Percentiles rank a stretch among this genome's conserved stretches.
Conservation (phyloP, 2,113 vertebrate species). For the Suricata suricatta region DNA sequence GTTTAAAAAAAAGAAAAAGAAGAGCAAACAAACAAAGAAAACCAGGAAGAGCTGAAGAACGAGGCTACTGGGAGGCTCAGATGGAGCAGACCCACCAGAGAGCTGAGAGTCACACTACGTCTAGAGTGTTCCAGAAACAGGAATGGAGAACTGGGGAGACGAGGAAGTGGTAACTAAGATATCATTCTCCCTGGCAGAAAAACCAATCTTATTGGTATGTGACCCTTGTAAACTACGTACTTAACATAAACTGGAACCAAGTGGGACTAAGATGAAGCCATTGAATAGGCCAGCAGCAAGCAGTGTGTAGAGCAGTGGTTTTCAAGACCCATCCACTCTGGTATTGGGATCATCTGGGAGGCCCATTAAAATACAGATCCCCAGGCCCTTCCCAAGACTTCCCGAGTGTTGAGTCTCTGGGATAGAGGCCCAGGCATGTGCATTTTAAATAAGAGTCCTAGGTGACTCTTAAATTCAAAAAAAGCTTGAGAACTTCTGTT, state of each 20-base stretch:
- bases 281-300: not conserved
- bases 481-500: not conserved
- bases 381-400: not conserved
- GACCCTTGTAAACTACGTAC: not conserved
- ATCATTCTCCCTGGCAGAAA: not conserved
- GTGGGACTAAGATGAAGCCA: not conserved
- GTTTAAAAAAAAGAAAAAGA: not conserved
- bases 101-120: accelerated
- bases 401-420: not conserved
- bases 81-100: too few relatives aligned
- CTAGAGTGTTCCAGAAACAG: not conserved
- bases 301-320: not conserved
- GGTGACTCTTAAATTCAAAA: not conserved
- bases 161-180: not conserved
- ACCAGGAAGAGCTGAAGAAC: not conserved
- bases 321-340: not conserved
- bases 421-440: not conserved
- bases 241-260: not conserved
- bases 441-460: not conserved
- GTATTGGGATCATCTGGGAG: not conserved
- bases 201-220: not conserved
- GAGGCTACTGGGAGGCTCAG: not conserved
- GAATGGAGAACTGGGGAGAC: not conserved
- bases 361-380: not conserved
- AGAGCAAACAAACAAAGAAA: not conserved